These are phyloP conservation scores for Drosophila punjabiensis DNA, from an alignment of 1,140 invertebrate genomes.

Conservation along the genomic window DNA sequence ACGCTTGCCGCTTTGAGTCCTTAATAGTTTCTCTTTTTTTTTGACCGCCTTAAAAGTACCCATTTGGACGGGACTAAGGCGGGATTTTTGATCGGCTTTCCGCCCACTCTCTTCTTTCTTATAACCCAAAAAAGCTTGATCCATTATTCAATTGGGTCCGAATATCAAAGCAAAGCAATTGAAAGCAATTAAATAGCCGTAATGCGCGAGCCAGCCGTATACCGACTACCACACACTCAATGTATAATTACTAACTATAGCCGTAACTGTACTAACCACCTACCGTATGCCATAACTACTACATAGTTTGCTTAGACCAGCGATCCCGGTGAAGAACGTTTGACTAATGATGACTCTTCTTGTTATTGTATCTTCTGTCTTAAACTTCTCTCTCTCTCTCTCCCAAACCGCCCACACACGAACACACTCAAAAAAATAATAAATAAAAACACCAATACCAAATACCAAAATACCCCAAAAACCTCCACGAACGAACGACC, in stretches of 20 bases:
- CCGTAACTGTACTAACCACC: slow-evolving; percentile 54
- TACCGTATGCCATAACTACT: slow-evolving; percentile 62
- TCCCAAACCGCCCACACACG: slow-evolving; percentile 76
- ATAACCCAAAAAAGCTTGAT: slow-evolving; percentile 9
- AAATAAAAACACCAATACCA: slow-evolving; percentile 9
- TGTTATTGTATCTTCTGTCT: slow-evolving; percentile 84
- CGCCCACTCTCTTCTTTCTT: neutral
- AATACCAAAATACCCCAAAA: slow-evolving; percentile 3
- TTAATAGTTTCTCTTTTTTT: slow-evolving; percentile 3
- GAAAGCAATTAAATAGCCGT: slow-evolving; percentile 9
- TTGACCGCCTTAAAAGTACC: slow-evolving; percentile 15
- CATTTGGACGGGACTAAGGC: slow-evolving; percentile 23
- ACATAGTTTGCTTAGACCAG: slow-evolving; percentile 72
- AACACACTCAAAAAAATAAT: slow-evolving; percentile 20
- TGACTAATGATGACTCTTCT: slow-evolving; percentile 83
- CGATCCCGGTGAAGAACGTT: slow-evolving; percentile 73
- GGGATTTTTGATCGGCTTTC: slow-evolving; percentile 6
- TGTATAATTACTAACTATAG: slow-evolving; percentile 52
- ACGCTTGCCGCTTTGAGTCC: slow-evolving; percentile 46
- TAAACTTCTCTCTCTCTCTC: slow-evolving; percentile 82
- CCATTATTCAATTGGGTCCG: neutral
- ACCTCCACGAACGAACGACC: slow-evolving; percentile 42
- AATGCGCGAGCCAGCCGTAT: slow-evolving; percentile 12
- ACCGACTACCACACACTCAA: slow-evolving; percentile 46
- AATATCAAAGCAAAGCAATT: slow-evolving; percentile 28